Evolutionary conservation across 2,113 vertebrate species (phyloP), one percentile per base, ranked within the genome.

Genomic region (Sorex araneus): DNA sequence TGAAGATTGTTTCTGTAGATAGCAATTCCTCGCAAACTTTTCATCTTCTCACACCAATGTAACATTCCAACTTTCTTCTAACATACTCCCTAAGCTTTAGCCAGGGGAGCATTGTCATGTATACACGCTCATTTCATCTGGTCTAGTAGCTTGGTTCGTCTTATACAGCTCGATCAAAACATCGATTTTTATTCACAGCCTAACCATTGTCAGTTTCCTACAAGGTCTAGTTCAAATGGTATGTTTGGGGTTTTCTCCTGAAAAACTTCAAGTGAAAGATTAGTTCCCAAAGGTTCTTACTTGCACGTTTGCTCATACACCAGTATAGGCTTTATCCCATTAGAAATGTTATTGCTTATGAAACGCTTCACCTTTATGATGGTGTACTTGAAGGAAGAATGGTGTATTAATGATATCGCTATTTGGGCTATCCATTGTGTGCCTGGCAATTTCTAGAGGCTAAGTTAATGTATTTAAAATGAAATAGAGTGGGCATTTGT

Each of bases 281-380:
- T 60, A 19, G 1, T 2, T 67, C 15, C 45, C 47, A 13, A 4
- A 0, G 34, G n/a, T 19, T 18, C 19, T 64, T 81, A 60, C 27
- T 40, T 78, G 0, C n/a, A 28, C 43, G 25, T 67, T 43, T 77
- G 40, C 28, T 88, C 57, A 67, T 32, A 34, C 3, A 30, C 27
- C 9, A n/a, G 6, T 28, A 0, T 11, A 80, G 34, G 32, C 27
- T 23, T 90, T 28, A 90, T 3, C 9, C 12, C 13, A 32, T 45
- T 82, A 8, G n/a, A 63, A 45, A 16, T 23, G 3, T 60, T 21
- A 60, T 9, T 74, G 21, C 50, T 90, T 28, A 45, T 71, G 10
- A 90, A 93, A 87, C 54, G 21, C 89, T 80, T 66, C 32, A 21
- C 8, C 45, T 40, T 92, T 75, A 82, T 27, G 19, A n/a, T 82